phyloP scores from a whole-genome alignment of 2,797 vertebrate genomes.

The Siniperca scherzeri region DNA sequence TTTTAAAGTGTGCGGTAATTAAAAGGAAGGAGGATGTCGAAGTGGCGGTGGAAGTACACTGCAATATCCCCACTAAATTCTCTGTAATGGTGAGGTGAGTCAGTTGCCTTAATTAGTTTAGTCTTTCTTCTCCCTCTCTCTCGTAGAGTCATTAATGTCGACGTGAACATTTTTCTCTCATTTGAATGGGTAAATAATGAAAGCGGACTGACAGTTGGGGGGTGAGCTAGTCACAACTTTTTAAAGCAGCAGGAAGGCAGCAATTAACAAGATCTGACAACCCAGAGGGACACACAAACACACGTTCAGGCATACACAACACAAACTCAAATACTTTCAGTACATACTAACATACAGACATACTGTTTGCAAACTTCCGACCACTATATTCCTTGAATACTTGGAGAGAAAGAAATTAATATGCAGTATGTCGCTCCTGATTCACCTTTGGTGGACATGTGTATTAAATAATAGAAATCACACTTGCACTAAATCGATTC shows the following conservation, averaged over 20 bases:
- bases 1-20: slow-evolving; percentile 62
- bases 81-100: slow-evolving; percentile 72
- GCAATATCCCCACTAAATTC: slow-evolving; percentile 67
- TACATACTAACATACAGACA: slow-evolving; percentile 16
- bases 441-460: not conserved
- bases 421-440: slow-evolving; percentile 3
- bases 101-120: slow-evolving; percentile 79
- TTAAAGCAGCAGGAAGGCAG: slow-evolving; percentile 75
- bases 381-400: not conserved
- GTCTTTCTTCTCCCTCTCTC: slow-evolving; percentile 60
- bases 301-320: slow-evolving; percentile 9
- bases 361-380: slow-evolving; percentile 18
- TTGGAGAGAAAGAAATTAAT: slow-evolving; percentile 34
- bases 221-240: slow-evolving; percentile 76
- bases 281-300: slow-evolving; percentile 58
- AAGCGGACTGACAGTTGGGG: slow-evolving; percentile 75
- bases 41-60: slow-evolving; percentile 26
- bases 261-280: slow-evolving; percentile 84
- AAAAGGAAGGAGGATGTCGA: slow-evolving; percentile 41
- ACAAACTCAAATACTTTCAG: slow-evolving; percentile 15
- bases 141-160: slow-evolving; percentile 80
- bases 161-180: slow-evolving; percentile 80
- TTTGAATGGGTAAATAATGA: slow-evolving; percentile 84
- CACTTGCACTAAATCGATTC: slow-evolving; percentile 10
- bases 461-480: slow-evolving; percentile 31